Evolutionary conservation across 2,888 invertebrate species (phyloP), one percentile per base, ranked within the genome.

Genomic region (Andrena flavipes): DNA sequence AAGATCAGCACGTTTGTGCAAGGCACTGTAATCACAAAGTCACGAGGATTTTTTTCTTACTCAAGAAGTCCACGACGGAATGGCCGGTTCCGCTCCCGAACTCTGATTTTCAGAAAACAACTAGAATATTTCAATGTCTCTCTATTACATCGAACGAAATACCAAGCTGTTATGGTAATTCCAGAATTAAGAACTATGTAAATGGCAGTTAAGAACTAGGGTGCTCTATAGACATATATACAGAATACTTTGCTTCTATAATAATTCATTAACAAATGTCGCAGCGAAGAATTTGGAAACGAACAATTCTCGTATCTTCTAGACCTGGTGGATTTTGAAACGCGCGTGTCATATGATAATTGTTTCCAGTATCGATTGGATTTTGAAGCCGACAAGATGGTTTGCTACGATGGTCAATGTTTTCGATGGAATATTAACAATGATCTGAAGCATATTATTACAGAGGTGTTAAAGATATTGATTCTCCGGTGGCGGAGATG

Each of bases 401-500:
- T 67, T 65, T 64, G 56, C 29, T 42, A 68, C 76, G 67, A 79
- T 80, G 84, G 78, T 79, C 84, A 73, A 84, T 84, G 82, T 84
- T 83, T 87, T 87, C 84, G 65, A 76, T 75, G 72, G 4, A 86
- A 87, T 82, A 87, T 87, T 82, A 86, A 88, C 87, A 85, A 87
- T 87, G 87, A 87, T 88, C 81, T 74, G 84, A 80, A 82, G 74
- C 74, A 33, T 80, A 56, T 35, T 74, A 65, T 80, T 74, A 80
- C 72, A 84, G 48, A 33, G 59, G 51, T 48, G 64, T 71, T 42
- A 60, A 29, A 16, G 54, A 10, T 16, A 16, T 89, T 87, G 88
- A 75, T 90, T 87, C 33, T 91, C 91, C 51, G 93, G 90, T 56
- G 95, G 95, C 65, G 95, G 95, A 68, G 94, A 94, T 42, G 96